Evolutionary conservation across 2,113 vertebrate species (phyloP), one percentile per base, ranked within the genome.

Genomic region (Nyctibius bracteatus): DNA sequence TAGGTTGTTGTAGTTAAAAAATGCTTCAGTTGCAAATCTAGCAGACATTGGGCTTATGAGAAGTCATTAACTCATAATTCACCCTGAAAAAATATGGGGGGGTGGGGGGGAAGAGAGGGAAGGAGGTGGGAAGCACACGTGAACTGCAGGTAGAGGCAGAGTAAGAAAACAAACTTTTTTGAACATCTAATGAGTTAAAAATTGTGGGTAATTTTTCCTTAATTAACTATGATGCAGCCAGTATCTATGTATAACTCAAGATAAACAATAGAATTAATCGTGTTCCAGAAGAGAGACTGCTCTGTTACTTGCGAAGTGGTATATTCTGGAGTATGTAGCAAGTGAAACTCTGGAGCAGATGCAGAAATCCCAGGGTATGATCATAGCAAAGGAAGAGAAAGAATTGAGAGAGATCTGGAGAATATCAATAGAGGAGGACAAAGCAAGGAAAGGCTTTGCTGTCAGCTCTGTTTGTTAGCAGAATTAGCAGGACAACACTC

Each of bases 61-160:
- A 83, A 92, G 14, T 47, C 27, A 63, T n/a, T 55, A 59, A 65
- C 19, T 51, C 43, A 21, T 71, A 77, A 68, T 15, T 79, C 25
- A 46, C 47, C 5, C 14, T n/a, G n/a, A 24, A 24, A 52, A 54
- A 73, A 52, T 14, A 8, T 20, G 17, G 39, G 9, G 11, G 25
- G 4, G 10, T 19, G 4, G 2, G 4, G 0, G 37, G 5, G 5
- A n/a, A n/a, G n/a, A n/a, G 6, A 49, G 27, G 14, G 23, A 80
- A 75, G n/a, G 13, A 24, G 3, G 12, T 31, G 19, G 14, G 6
- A 72, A 66, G 21, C 8, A 88, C 44, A 75, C 65, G 2, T 16
- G 31, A 91, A 54, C 4, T 37, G 25, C 28, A 70, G 31, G 33
- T 52, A 47, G 24, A 88, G 10, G 6, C 15, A 46, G 28, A 78